Evolutionary conservation across 2,113 vertebrate species (phyloP).

Genomic region (Stegastes partitus): DNA sequence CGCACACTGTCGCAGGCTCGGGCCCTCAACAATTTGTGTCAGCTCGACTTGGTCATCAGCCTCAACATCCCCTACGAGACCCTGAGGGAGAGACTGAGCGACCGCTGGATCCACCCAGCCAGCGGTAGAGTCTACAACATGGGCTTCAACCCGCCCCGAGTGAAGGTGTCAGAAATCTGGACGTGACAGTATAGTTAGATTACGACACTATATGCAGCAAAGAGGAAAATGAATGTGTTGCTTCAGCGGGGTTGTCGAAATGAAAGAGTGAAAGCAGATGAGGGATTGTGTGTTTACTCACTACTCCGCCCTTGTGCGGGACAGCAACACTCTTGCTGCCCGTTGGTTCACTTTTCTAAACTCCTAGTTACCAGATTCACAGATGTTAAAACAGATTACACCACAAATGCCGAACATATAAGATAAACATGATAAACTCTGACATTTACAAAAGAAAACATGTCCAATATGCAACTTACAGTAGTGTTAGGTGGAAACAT

Average conservation of each 20-base stretch:
- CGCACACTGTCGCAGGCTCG: constrained; percentile 90
- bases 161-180: constrained; percentile 80
- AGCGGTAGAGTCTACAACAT: constrained; percentile 97
- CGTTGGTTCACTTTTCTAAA: background rate
- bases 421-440: no score
- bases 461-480: no score
- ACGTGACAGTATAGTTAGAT: background rate
- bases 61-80: constrained; percentile 95
- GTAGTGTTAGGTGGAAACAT: no score
- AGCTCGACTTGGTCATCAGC: constrained; percentile 93
- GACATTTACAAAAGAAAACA: no score
- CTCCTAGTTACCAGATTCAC: background rate
- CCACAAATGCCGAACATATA: no score
- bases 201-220: no score
- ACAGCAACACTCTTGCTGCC: background rate
- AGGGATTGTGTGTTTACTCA: background rate
- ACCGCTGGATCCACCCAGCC: constrained; percentile 91
- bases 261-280: constrained; percentile 2
- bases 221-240: no score
- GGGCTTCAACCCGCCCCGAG: constrained; percentile 93
- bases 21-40: constrained; percentile 88
- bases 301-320: background rate
- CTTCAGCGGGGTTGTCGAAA: no score
- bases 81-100: constrained; percentile 91
- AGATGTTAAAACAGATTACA: no score